Evolutionary conservation across 2,797 vertebrate species (phyloP).

Genomic region (Alosa sapidissima): DNA sequence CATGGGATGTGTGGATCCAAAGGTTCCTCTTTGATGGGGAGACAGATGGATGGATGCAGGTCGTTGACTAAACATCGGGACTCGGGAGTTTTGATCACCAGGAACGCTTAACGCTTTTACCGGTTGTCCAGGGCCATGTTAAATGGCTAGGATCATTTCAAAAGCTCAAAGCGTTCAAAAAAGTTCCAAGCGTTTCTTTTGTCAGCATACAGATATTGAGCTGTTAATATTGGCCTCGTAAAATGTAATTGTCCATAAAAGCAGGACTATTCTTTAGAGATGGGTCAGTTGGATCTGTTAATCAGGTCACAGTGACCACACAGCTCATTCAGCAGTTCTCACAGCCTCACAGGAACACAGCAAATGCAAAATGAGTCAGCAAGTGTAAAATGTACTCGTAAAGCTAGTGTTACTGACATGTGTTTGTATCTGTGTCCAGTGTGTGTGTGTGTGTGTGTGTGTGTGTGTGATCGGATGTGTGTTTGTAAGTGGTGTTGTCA

Average conservation of each 20-base stretch:
- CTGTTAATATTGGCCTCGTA: background rate
- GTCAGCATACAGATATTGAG: background rate
- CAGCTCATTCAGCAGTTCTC: too few species aligned
- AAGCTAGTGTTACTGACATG: background rate
- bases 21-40: background rate
- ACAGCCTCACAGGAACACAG: background rate
- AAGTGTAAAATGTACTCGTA: background rate
- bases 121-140: background rate
- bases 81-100: background rate
- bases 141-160: background rate
- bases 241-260: background rate
- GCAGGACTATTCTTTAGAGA: background rate
- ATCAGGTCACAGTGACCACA: background rate
- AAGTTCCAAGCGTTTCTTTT: background rate
- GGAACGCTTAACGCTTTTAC: background rate
- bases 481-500: background rate
- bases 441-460: conserved; percentile 19
- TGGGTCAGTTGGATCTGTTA: background rate
- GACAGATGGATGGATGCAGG: background rate
- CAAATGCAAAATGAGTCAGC: background rate
- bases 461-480: background rate
- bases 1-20: background rate
- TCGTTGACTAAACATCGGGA: background rate
- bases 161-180: background rate
- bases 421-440: background rate